These are phyloP conservation scores for Congeria kusceri DNA, from an alignment of 2,888 invertebrate species.

Conservation along the genomic window DNA sequence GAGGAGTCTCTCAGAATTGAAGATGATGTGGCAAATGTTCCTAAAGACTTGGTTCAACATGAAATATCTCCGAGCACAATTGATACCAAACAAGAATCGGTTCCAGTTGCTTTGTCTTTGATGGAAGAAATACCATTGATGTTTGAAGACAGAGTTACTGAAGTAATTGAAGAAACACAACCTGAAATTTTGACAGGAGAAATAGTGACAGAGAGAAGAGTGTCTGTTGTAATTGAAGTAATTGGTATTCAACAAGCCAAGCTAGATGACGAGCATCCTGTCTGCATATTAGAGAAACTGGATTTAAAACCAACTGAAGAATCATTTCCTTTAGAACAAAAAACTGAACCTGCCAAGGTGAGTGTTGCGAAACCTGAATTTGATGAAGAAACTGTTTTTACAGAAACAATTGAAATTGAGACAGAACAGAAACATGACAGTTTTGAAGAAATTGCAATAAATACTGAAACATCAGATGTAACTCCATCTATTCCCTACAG, in stretches of 20 bases:
- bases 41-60: slow-evolving; percentile 3
- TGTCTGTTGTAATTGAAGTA: not conserved
- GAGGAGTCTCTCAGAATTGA: not conserved
- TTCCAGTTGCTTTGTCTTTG: not conserved
- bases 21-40: not conserved
- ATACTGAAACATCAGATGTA: not conserved
- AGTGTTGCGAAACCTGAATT: no score
- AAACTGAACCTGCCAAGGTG: slow-evolving; percentile 15
- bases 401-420: slow-evolving; percentile 39
- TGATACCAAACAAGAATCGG: slow-evolving; percentile 1
- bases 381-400: slow-evolving; percentile 11
- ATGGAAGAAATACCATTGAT: slow-evolving; percentile 4
- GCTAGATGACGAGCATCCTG: slow-evolving; percentile 26
- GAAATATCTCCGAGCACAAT: no score
- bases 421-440: not conserved
- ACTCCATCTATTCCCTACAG: not conserved
- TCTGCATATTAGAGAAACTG: slow-evolving; percentile 10
- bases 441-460: not conserved
- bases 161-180: slow-evolving; percentile 7
- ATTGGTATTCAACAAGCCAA: not conserved
- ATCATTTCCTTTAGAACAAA: no score
- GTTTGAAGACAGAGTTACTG: not conserved
- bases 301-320: slow-evolving; percentile 2
- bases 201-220: not conserved
- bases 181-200: slow-evolving; percentile 25